Base-by-base conservation (phyloP, 2,888 invertebrate species). In the Timandra comae region DNA sequence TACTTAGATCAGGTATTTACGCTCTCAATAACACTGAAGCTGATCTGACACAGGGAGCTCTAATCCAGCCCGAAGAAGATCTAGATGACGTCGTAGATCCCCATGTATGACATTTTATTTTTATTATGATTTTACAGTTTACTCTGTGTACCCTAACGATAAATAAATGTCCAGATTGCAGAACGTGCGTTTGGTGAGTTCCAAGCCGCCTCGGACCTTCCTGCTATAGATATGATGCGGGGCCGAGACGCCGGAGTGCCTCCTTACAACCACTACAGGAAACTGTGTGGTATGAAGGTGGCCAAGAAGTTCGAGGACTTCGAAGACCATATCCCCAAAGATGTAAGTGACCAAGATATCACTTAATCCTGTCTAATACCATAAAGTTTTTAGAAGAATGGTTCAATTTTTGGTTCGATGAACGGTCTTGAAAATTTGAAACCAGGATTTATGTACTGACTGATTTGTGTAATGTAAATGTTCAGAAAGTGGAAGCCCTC, bases 251-350 rank as follows among this genome's bases (percentile, higher is more conserved):
- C 93, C 41, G 95, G 94, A 24, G 82, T 95, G 35, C 94, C 94
- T n/a, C 91, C 93, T 7, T 95, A 95, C 76, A 94, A 93, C 90
- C 90, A 92, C 61, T 94, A 91, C 80, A 88, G 94, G 38, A 91
- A 92, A 72, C 89, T 92, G 80, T 94, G 94, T 53, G 94, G 94
- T 0, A 75, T 94, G 35, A 91, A 91, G 1, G 88, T 88, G 11
- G 91, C 92, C 0, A 87, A 90, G 38, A 87, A 82, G 8, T 94
- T 91, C 60, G 90, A 91, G 12, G 93, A 92, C 50, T 87, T 94
- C 52, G 88, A 90, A 35, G 93, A 92, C 25, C 88, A 91, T 19
- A 93, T 95, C 29, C 48, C 56, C 26, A 52, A 56, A 33, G 63
- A 67, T 37, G 70, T 67, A 37, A 46, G 46, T 46, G 22, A 1